Evolutionary conservation across 2,113 vertebrate genomes (phyloP).

Genomic region (Melanerpes aurifrons): DNA sequence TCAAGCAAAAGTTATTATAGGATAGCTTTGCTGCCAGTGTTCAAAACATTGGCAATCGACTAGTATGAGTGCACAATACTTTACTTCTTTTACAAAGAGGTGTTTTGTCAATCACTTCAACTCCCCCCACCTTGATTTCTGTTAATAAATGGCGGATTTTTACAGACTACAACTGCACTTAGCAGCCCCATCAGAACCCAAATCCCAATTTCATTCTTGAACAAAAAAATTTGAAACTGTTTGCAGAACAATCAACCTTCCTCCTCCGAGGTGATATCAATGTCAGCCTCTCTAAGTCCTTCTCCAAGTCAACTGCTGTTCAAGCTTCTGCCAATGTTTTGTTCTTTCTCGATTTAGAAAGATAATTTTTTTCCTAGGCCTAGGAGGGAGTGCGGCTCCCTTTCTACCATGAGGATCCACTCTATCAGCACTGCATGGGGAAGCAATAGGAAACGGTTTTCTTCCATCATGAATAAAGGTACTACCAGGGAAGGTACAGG

Average conservation of each 20-base stretch:
- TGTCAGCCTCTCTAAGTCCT: background rate
- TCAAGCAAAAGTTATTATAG: constrained; percentile 86
- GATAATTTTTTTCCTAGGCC: constrained; percentile 57
- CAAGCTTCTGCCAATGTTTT: constrained; percentile 82
- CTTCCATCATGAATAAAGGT: constrained; percentile 23
- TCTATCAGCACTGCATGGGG: constrained; percentile 44
- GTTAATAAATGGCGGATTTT: constrained; percentile 11
- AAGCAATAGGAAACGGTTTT: constrained; percentile 31
- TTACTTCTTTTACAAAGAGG: background rate
- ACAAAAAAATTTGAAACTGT: background rate
- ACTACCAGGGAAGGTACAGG: constrained; percentile 49
- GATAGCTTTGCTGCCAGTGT: constrained; percentile 75
- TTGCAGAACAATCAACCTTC: background rate
- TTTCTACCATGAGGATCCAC: constrained; percentile 30
- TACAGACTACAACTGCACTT: constrained; percentile 26
- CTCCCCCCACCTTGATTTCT: background rate
- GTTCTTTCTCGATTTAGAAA: constrained; percentile 80
- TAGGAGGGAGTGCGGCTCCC: constrained; percentile 42
- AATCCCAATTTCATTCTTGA: background rate
- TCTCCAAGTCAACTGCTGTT: constrained; percentile 27
- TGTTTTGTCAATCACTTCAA: background rate
- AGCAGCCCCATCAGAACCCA: constrained; percentile 15
- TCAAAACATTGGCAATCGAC: constrained; percentile 81
- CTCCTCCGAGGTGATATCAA: background rate
- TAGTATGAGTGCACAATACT: background rate